Conservation (phyloP, 2,797 vertebrate genomes). For the Malacoraja senta region DNA sequence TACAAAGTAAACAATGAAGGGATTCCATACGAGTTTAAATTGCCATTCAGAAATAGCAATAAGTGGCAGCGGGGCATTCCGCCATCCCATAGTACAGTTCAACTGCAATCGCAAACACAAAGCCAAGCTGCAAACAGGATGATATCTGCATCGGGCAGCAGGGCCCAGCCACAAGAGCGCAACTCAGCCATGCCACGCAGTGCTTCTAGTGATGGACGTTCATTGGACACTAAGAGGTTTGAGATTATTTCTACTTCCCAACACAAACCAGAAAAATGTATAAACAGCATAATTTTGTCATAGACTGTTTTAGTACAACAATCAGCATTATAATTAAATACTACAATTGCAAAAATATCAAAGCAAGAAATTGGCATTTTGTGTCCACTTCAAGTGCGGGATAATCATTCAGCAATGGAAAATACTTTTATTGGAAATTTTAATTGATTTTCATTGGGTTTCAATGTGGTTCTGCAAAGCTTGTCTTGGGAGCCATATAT, state of each 20-base stretch:
- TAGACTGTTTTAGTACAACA: not conserved
- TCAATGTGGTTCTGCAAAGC: not conserved
- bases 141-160: constrained; percentile 63
- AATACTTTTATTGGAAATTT: not conserved
- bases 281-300: not conserved
- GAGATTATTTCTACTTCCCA: not conserved
- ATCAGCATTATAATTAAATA: not conserved
- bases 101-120: constrained; percentile 57
- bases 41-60: constrained; percentile 83
- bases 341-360: not conserved
- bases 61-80: constrained; percentile 75
- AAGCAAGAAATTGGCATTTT: not conserved
- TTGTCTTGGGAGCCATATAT: not conserved
- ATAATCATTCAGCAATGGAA: not conserved
- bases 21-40: constrained; percentile 87
- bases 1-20: constrained; percentile 91
- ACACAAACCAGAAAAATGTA: not conserved
- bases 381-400: not conserved
- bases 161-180: constrained; percentile 65
- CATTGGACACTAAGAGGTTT: constrained; percentile 77
- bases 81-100: not conserved
- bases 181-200: constrained; percentile 78
- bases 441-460: not conserved
- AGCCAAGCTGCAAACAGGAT: constrained; percentile 71
- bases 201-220: constrained; percentile 88